Evolutionary conservation across 2,113 vertebrate species (phyloP).

Genomic region (Ginglymostoma cirratum): DNA sequence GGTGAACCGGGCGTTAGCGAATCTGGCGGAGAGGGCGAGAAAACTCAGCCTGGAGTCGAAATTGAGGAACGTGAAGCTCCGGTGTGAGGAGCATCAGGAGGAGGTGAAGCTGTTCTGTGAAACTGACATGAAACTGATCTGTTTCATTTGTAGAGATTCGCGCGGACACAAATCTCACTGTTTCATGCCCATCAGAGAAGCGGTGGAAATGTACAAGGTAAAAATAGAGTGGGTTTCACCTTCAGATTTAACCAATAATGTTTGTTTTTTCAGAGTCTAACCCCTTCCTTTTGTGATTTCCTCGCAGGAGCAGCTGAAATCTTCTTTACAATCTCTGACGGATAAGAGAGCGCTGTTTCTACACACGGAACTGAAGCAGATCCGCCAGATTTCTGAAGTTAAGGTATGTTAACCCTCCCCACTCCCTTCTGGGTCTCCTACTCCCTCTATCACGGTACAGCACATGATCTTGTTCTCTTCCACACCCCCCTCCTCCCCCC

Average conservation of each 20-base stretch:
- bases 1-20: not conserved
- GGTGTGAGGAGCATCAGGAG: not conserved
- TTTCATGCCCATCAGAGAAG: not conserved
- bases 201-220: not conserved
- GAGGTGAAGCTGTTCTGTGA: not conserved
- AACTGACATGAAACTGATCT: not conserved
- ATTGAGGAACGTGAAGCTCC: not conserved
- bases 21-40: not conserved
- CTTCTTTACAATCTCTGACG: not conserved
- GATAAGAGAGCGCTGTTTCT: not conserved
- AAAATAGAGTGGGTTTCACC: not conserved
- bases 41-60: not conserved
- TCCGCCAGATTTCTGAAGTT: not conserved
- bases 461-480: not conserved
- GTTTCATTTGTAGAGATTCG: not conserved
- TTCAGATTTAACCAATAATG: too few relatives aligned
- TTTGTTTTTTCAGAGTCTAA: not conserved
- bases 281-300: not conserved
- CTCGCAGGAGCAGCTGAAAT: not conserved
- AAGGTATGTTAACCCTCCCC: not conserved
- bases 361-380: not conserved
- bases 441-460: not conserved
- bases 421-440: not conserved
- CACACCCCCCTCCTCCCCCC: not conserved
- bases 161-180: not conserved